These are phyloP conservation scores for Himantopus leucocephalus DNA, from an alignment of 2,113 vertebrate genomes.

Conservation along the genomic window DNA sequence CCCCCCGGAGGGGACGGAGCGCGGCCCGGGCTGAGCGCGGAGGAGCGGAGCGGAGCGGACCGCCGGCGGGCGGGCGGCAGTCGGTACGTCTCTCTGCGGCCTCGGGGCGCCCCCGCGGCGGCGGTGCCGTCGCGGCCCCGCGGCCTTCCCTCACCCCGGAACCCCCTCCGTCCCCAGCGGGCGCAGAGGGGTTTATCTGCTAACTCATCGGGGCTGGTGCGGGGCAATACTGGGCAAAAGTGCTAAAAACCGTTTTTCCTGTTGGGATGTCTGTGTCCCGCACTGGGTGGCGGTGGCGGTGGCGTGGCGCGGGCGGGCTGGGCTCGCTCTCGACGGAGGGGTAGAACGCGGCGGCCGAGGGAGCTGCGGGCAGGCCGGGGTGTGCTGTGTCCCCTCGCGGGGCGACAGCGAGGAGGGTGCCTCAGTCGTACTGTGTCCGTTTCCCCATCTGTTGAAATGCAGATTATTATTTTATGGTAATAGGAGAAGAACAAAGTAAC, in stretches of 20 bases:
- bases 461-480: not conserved
- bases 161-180: fast-evolving
- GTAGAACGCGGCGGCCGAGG: too few species aligned
- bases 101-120: too few species aligned
- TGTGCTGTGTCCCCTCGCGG: too few species aligned
- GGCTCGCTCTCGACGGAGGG: too few species aligned
- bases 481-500: not conserved
- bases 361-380: not conserved
- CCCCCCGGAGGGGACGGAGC: not conserved
- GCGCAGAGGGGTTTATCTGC: not conserved
- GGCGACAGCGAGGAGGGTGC: not conserved
- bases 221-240: too few species aligned
- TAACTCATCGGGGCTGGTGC: fast-evolving
- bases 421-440: fast-evolving
- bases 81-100: not conserved
- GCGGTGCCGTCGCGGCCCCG: not conserved
- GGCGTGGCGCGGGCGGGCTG: fast-evolving
- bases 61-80: not conserved
- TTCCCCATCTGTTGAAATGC: not conserved
- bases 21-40: too few species aligned
- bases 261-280: not conserved
- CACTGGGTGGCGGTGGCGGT: fast-evolving
- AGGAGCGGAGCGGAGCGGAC: too few species aligned
- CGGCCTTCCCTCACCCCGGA: not conserved
- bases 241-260: fast-evolving